Evolutionary conservation across 1,140 invertebrate genomes (phyloP), one percentile per base, ranked within the genome.

Genomic region (Brachionus rubens): DNA sequence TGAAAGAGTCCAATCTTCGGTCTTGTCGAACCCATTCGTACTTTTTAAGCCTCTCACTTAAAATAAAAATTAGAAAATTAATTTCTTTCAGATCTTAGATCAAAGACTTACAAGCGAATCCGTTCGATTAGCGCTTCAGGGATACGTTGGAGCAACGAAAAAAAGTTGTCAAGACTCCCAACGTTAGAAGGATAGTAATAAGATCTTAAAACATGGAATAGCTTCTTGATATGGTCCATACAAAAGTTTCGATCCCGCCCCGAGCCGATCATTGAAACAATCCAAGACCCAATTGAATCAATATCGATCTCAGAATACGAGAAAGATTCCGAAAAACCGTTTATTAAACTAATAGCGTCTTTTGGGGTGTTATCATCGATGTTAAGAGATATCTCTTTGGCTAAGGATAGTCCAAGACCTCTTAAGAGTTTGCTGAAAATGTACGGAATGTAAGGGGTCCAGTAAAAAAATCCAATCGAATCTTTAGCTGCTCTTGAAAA

Each of bases 141-240:
- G 9, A 72, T 28, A 40, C 30, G 30, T 72, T 72, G 68, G 3
- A 72, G 28, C 16, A 72, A 24, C n/a, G 43, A 19, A 6, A 65
- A 65, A 40, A 65, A 46, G 16, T 46, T 46, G 12, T 40, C 65
- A 16, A 50, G 5, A 12, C 28, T 26, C 9, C 93, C 93, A 76
- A 85, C 81, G 82, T 96, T 96, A 0, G 93, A 93, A 70, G 92
- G 91, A 86, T 96, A 91, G 80, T 91, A 90, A 84, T 93, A 96
- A 7, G 91, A 92, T 82, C 93, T 91, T 2, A 94, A 83, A 0
- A 91, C 89, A 78, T 90, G 90, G 78, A 96, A 89, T 80, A 96
- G 89, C 77, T 90, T 90, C 67, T 89, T 88, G 26, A 96, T 84
- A 82, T 94, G 89, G 46, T 88, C 87, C 80, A 92, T 89, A 7